A percentile compares a stretch with the other conserved stretches of the same genome.
phyloP scores from a whole-genome alignment of 2,113 vertebrate species.

The Microcebus tavaratra region DNA sequence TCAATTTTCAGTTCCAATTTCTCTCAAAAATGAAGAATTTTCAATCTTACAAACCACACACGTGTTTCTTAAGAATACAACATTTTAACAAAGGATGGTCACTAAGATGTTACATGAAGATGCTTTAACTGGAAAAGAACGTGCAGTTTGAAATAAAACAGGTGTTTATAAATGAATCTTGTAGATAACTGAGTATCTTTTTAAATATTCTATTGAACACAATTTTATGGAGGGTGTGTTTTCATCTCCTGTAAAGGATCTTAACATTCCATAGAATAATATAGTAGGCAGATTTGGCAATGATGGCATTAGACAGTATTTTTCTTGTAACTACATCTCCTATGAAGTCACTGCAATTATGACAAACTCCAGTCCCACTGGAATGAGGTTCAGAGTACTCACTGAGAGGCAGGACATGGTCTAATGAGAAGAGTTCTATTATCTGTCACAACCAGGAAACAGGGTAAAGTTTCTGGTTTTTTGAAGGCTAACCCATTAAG shows the following conservation, averaged over 20 bases:
- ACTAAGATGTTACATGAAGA: conserved; percentile 17
- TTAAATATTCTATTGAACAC: conserved; percentile 18
- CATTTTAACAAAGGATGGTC: neutral
- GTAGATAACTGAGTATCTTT: neutral
- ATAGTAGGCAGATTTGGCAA: conserved; percentile 3
- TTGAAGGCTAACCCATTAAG: neutral
- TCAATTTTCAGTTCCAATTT: conserved; percentile 52
- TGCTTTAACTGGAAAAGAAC: conserved; percentile 4
- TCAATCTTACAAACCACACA: neutral
- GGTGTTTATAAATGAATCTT: neutral
- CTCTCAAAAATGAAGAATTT: conserved; percentile 42
- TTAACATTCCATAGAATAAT: conserved; percentile 46
- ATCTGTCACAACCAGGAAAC: conserved; percentile 28
- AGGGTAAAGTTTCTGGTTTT: neutral
- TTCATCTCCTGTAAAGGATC: conserved; percentile 15
- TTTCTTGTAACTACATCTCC: conserved; percentile 56
- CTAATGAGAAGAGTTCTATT: conserved; percentile 37
- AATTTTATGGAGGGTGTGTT: conserved; percentile 11
- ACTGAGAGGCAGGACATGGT: neutral
- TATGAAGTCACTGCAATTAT: conserved; percentile 54
- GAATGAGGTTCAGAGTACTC: conserved; percentile 29
- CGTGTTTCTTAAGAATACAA: neutral
- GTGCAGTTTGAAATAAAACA: conserved; percentile 12
- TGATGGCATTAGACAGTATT: neutral
- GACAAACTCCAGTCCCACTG: conserved; percentile 35